Conservation (phyloP, 2,113 vertebrate genomes). For the rat (Rattus norvegicus) region GRCr8 NC_086024.1:37726501-37727000, state of each 20-base stretch:
- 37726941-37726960: background rate
- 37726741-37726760: background rate
- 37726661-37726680: background rate
- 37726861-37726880: background rate
- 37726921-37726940: background rate
- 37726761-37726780: background rate
- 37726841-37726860: background rate
- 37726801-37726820: background rate
- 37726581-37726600: background rate
- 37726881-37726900: background rate
- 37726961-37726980: background rate
- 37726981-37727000: fast-evolving
- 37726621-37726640: background rate
- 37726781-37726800: background rate
- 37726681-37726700: background rate
- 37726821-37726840: background rate
- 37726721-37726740: background rate
- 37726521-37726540: background rate
- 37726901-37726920: background rate
- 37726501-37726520: background rate
- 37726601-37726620: background rate
- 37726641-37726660: fast-evolving
- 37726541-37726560: background rate
- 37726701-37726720: background rate
- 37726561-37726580: background rate